Evolutionary conservation across 2,797 vertebrate species (phyloP), one percentile per base, ranked within the genome.

Genomic region (Chrysocyon brachyurus): DNA sequence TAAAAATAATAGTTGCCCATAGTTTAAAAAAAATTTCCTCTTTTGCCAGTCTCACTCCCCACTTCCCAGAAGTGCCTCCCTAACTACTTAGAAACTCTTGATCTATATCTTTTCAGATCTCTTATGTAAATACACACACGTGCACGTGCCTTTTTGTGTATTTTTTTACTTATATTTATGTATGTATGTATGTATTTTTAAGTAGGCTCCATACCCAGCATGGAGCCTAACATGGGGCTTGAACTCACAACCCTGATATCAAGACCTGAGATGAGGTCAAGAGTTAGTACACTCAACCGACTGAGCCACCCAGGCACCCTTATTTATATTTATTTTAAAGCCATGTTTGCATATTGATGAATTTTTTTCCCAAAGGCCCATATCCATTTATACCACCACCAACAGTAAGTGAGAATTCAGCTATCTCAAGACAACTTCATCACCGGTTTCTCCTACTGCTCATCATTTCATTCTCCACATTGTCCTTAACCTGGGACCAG

Each of bases 81-180:
- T 82, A 82, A 93, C 56, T 87, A 24, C 56, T 36, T 40, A 36
- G 31, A 75, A 84, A 54, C 36, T 64, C 87, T 82, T 73, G 61
- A 7, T 21, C 61, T 88, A 2, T 82, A 4, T 61, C 4, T 61
- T 95, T 73, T 90, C 54, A 61, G 61, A 31, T 6, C 36, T 28
- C 56, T 61, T 85, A 40, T 49, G 10, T 56, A 93, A 78, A 82
- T 59, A 59, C 10, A 31, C 7, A 49, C 40, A 17, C 12, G 6
- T 28, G 28, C 24, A 75, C 17, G 33, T 2, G 5, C 31, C 61
- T 83, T n/a, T 87, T 79, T 64, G 6, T 84, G 14, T 70, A n/a
- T 63, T 92, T 81, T 77, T 92, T 92, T 84, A 81, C 33, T 33
- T 96, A 77, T 94, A 28, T 94, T 77, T 72, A 40, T 68, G n/a